Evolutionary conservation across 2,888 invertebrate species (phyloP), one percentile per base, ranked within the genome.

Genomic region (Ochropleura leucogaster): DNA sequence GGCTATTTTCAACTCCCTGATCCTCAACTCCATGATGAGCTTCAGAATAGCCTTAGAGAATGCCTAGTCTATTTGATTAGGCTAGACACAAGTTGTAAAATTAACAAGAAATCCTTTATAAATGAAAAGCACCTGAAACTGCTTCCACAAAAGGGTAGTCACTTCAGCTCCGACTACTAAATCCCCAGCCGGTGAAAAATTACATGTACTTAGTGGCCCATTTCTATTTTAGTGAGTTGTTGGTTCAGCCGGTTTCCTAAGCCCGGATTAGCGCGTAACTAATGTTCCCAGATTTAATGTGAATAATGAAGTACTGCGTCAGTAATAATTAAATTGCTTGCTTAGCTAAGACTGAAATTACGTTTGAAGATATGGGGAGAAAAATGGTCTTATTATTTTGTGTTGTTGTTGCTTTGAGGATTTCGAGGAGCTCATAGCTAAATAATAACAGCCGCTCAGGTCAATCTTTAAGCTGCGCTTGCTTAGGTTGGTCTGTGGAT

Each of bases 201-300:
- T 57, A 74, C 49, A 49, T 51, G 79, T 71, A 72, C 70, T 79
- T 73, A 79, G 72, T 68, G 40, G 47, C 77, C 62, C 67, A 49
- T 74, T 81, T 71, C 60, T 82, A 77, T 79, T 84, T 84, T 69
- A 74, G 78, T 74, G 66, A 73, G 70, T 76, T 74, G 67, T 62
- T 74, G 30, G 47, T 68, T 40, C 75, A 75, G 68, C 69, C 63
- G 64, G 57, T 46, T 64, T 66, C 60, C 68, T 79, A 71, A 83
- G 77, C 78, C 46, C 14, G 75, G 85, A 84, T 86, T 79, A 77
- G 68, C 51, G 66, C 55, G 60, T 78, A 78, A 86, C 68, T 86
- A 86, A 86, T 86, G 81, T 83, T 79, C 67, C 9, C 47, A 76
- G 85, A 76, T 76, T 84, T 77, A 73, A 74, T 79, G 83, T 81